phyloP scores from a whole-genome alignment of 2,888 invertebrate genomes.

The Amphimallon solstitiale region DNA sequence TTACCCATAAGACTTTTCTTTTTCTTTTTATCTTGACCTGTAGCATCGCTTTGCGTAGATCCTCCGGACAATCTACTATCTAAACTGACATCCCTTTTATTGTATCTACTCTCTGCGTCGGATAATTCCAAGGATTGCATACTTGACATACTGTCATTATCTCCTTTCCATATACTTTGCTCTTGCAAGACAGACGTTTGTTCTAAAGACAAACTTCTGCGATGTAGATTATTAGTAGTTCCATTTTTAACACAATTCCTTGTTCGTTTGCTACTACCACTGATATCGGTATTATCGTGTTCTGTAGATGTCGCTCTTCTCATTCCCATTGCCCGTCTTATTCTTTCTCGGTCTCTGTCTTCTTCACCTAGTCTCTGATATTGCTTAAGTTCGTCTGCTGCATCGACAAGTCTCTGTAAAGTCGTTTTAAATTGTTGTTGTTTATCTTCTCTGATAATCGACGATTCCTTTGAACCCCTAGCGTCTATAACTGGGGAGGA shows the following conservation, averaged over 20 bases:
- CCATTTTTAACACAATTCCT: conserved; percentile 50
- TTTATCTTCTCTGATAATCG: conserved; percentile 60
- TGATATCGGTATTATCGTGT: conserved; percentile 66
- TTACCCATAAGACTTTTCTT: conserved; percentile 85
- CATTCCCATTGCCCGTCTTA: conserved; percentile 59
- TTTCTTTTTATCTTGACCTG: conserved; percentile 78
- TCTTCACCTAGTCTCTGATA: conserved; percentile 66
- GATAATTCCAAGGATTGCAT: conserved; percentile 74
- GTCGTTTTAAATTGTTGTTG: conserved; percentile 61
- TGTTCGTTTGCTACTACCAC: conserved; percentile 40
- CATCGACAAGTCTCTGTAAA: conserved; percentile 74
- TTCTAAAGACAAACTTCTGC: conserved; percentile 78
- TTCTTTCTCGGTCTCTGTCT: conserved; percentile 65
- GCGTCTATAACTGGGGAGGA: conserved; percentile 70
- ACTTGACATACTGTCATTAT: conserved; percentile 86
- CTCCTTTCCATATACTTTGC: conserved; percentile 83
- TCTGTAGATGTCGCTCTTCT: conserved; percentile 71
- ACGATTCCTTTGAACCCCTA: conserved; percentile 63
- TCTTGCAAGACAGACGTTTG: conserved; percentile 69
- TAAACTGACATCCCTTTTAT: conserved; percentile 77
- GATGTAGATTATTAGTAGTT: conserved; percentile 63
- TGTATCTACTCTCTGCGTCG: conserved; percentile 68
- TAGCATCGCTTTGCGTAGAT: conserved; percentile 85
- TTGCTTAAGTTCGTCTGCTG: conserved; percentile 72
- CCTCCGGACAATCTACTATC: conserved; percentile 87